phyloP scores from a whole-genome alignment of 2,113 vertebrate genomes.

The Nasalis larvatus region DNA sequence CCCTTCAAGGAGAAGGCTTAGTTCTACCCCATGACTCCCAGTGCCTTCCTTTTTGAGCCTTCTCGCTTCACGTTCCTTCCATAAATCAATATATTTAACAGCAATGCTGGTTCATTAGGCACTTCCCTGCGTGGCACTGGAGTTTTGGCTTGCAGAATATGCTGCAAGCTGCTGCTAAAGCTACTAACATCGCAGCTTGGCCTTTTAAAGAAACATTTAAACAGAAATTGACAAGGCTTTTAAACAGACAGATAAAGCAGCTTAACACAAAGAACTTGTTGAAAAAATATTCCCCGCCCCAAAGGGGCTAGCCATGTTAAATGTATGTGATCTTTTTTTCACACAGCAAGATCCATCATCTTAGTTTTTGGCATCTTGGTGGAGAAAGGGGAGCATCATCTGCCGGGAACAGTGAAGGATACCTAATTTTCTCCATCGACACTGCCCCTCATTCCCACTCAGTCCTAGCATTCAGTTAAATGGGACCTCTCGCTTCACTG shows the following conservation, averaged over 20 bases:
- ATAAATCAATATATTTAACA: background rate
- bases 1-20: background rate
- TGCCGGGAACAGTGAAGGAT: background rate
- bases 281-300: background rate
- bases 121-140: background rate
- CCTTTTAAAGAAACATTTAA: constrained; percentile 27
- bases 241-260: background rate
- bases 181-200: background rate
- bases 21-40: background rate
- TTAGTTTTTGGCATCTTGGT: background rate
- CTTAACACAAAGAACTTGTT: background rate
- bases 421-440: background rate
- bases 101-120: background rate
- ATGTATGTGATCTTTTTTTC: background rate
- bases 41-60: background rate
- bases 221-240: constrained; percentile 3
- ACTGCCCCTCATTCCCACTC: background rate
- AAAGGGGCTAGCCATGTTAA: background rate
- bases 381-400: background rate
- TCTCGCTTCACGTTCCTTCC: background rate
- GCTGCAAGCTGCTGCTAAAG: background rate
- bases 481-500: background rate
- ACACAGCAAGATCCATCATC: background rate
- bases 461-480: background rate
- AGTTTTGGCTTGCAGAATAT: background rate